Conservation (phyloP, 2,113 vertebrate species). For the Clarias gariepinus region DNA sequence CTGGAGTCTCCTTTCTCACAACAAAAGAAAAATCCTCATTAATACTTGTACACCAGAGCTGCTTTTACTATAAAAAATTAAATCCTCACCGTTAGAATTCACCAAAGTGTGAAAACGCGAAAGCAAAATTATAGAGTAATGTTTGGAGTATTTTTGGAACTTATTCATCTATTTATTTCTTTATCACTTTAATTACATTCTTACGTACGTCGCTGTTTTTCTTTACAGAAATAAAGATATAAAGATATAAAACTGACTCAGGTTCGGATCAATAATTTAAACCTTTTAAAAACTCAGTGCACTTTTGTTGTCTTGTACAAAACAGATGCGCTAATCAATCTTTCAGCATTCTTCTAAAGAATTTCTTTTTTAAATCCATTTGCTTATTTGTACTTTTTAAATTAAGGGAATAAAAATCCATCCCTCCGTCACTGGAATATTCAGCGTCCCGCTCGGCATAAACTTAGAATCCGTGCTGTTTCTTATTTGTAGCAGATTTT, state of each 20-base stretch:
- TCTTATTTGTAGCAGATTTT: background rate
- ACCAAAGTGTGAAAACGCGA: background rate
- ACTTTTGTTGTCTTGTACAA: background rate
- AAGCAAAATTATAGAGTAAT: no score
- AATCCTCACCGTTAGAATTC: background rate
- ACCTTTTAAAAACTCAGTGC: background rate
- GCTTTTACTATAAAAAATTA: no score
- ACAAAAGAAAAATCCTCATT: background rate
- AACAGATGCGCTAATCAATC: background rate
- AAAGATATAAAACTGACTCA: background rate
- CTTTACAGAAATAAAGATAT: background rate
- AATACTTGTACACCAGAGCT: background rate
- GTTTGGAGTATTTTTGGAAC: background rate
- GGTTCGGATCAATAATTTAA: background rate
- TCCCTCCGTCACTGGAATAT: background rate
- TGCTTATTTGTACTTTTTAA: background rate
- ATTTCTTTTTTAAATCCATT: background rate
- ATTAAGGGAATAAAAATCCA: background rate
- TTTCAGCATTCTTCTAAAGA: background rate
- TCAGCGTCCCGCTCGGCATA: background rate
- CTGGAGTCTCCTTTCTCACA: background rate
- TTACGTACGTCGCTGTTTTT: background rate
- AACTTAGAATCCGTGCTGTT: background rate
- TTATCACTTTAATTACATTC: background rate
- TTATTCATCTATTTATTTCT: background rate